Evolutionary conservation across 2,797 vertebrate species (phyloP), one percentile per base, ranked within the genome.

Genomic region (Gallinago stenura): DNA sequence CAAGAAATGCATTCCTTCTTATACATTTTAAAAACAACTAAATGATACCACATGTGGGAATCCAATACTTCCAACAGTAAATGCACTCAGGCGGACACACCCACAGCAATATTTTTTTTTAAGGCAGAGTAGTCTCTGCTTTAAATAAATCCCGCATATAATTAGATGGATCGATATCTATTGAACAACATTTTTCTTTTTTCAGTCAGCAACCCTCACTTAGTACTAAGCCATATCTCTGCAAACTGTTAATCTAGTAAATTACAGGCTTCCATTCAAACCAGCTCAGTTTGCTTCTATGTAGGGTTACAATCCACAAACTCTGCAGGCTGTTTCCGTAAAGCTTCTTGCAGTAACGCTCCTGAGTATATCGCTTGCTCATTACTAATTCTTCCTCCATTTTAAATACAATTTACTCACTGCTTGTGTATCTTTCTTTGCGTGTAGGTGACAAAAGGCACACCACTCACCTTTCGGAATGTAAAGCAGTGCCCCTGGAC

Each of bases 191-290:
- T 76, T 89, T 89, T 61, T 58, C 19, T 77, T 89, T 72, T 78
- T 64, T 60, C 48, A 54, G 48, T 82, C 87, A 87, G 80, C 56
- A 96, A 90, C 94, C 90, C 75, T 94, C 80, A 82, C 69, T 96
- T 88, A 92, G 84, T 61, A 50, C 70, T 89, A 95, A 97, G 90
- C 73, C 48, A 6, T 82, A n/a, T 48, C 62, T 90, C 89, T 92
- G 58, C 68, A 95, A 93, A 88, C 92, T 91, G 78, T 51, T 93
- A 65, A 89, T 96, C 94, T 96, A 87, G 69, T 21, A 97, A 97
- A 97, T 97, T 90, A 89, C 41, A 92, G 53, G 87, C 70, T 92
- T 95, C n/a, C 65, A 10, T 54, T 80, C 53, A 75, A 91, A 53
- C 41, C 54, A 61, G 60, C 65, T 72, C 45, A 48, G 54, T 89